Conservation (phyloP, 2,888 invertebrate species). For the Pachliopta kotzebuea region DNA sequence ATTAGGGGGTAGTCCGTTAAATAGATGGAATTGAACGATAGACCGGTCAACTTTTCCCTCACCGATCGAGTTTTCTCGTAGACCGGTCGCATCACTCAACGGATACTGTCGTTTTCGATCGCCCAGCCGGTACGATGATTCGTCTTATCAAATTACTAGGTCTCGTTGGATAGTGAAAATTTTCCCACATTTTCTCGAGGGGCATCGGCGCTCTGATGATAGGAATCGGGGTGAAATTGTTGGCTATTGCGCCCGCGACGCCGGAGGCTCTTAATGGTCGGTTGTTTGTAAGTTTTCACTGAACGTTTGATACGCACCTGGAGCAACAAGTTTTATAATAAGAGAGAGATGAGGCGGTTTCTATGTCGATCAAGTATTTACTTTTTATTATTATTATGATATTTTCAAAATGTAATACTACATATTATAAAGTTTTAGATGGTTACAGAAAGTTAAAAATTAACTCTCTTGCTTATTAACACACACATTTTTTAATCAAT, state of each 20-base stretch:
- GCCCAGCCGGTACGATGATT: constrained; percentile 67
- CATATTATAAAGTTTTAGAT: too few relatives aligned
- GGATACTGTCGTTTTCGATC: constrained; percentile 77
- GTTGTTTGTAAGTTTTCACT: constrained; percentile 78
- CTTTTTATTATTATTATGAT: background rate
- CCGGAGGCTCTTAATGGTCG: constrained; percentile 69
- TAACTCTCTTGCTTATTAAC: too few relatives aligned
- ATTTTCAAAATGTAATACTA: too few relatives aligned
- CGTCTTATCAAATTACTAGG: constrained; percentile 74
- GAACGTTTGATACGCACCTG: constrained; percentile 66
- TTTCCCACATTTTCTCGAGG: constrained; percentile 77
- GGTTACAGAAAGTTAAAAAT: too few relatives aligned
- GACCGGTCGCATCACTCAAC: constrained; percentile 63
- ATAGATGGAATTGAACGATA: constrained; percentile 22
- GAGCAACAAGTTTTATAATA: constrained; percentile 32
- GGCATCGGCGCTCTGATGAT: constrained; percentile 63
- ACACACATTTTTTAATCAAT: too few relatives aligned
- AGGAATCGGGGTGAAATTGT: constrained; percentile 77
- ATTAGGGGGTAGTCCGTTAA: constrained; percentile 49
- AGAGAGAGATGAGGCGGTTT: constrained; percentile 27
- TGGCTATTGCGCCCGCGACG: constrained; percentile 54
- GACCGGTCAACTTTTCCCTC: constrained; percentile 62
- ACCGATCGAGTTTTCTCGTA: constrained; percentile 69
- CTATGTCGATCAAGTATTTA: constrained; percentile 22
- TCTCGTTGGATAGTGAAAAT: constrained; percentile 70